phyloP scores from a whole-genome alignment of 1,140 invertebrate species.

The Zaprionus lachaisei region DNA sequence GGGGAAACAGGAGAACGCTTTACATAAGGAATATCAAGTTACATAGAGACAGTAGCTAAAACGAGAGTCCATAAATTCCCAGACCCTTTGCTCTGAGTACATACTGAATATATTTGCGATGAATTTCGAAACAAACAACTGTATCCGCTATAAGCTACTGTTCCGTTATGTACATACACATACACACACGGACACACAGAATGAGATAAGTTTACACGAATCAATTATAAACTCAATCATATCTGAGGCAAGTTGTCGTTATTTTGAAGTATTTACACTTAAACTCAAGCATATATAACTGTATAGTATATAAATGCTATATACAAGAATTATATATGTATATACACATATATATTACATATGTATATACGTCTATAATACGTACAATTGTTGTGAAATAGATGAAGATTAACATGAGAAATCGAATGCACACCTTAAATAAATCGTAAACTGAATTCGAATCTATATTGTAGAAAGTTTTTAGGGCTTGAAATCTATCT shows the following conservation, averaged over 20 bases:
- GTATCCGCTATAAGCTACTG: neutral
- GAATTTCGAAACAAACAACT: constrained; percentile 2
- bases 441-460: constrained; percentile 15
- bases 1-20: constrained; percentile 47
- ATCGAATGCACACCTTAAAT: constrained; percentile 35
- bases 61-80: neutral
- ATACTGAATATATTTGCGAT: neutral
- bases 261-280: constrained; percentile 56
- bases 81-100: constrained; percentile 1
- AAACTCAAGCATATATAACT: constrained; percentile 32
- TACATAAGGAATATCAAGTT: neutral
- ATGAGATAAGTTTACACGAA: constrained; percentile 19
- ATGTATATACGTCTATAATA: constrained; percentile 38
- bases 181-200: constrained; percentile 13
- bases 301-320: constrained; percentile 17
- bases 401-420: constrained; percentile 33
- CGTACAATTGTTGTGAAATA: constrained; percentile 52
- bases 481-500: constrained; percentile 15
- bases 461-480: constrained; percentile 45
- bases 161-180: constrained; percentile 40
- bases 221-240: constrained; percentile 42
- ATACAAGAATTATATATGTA: constrained; percentile 7
- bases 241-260: constrained; percentile 43
- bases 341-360: constrained; percentile 20
- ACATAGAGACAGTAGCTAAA: neutral